Conservation (phyloP, 2,113 vertebrate genomes). For the Calyptomena viridis region DNA sequence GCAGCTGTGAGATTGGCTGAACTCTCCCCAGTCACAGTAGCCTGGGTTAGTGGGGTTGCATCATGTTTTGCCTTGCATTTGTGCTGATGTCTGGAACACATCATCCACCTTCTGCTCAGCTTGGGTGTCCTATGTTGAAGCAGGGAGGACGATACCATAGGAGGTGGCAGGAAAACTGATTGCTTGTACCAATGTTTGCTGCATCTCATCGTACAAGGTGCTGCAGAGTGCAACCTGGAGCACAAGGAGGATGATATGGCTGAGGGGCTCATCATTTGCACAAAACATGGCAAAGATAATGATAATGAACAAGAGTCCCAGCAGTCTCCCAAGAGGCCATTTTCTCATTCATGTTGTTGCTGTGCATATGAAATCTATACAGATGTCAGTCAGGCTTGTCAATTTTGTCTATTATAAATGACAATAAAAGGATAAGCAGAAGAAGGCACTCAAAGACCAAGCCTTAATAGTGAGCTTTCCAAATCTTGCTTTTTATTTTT, state of each 20-base stretch:
- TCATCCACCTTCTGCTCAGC: background rate
- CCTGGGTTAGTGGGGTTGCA: background rate
- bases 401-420: background rate
- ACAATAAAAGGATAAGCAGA: conserved; percentile 36
- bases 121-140: background rate
- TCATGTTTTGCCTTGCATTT: background rate
- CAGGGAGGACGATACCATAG: background rate
- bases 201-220: background rate
- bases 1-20: background rate
- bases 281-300: conserved; percentile 17
- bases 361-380: conserved; percentile 15
- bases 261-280: background rate
- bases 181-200: background rate
- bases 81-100: background rate
- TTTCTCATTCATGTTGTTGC: background rate
- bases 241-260: background rate
- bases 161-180: background rate
- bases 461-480: background rate
- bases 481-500: background rate
- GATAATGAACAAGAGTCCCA: conserved; percentile 4
- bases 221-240: background rate
- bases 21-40: background rate
- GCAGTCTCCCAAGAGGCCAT: background rate
- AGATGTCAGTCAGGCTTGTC: conserved; percentile 41
- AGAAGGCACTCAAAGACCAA: background rate